Evolutionary conservation across 2,113 vertebrate species (phyloP).

Genomic region (Pterocles gutturalis): DNA sequence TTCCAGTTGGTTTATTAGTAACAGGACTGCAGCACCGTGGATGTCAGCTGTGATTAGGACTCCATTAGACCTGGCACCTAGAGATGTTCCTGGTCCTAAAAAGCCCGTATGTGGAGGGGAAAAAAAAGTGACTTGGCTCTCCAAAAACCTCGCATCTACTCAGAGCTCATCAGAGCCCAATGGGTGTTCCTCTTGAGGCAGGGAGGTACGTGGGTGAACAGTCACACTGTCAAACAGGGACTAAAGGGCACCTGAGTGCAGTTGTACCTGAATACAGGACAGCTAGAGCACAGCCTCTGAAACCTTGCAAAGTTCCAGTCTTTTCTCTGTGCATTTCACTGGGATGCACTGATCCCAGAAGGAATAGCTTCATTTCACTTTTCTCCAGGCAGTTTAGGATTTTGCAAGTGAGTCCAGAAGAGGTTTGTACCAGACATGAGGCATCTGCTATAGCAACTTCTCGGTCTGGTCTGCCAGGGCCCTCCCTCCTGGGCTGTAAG

Average conservation of each 20-base stretch:
- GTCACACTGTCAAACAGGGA: not conserved
- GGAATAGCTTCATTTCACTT: not conserved
- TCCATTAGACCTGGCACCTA: not conserved
- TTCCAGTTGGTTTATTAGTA: not conserved
- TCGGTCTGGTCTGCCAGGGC: not conserved
- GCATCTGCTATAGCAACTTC: not conserved
- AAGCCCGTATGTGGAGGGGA: not conserved
- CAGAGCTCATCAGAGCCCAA: not conserved
- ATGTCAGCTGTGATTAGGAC: not conserved
- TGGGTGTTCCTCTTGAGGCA: rapidly evolving
- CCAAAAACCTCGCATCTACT: not conserved
- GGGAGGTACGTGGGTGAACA: not conserved
- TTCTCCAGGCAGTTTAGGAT: not conserved
- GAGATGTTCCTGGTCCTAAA: not conserved
- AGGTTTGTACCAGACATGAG: not conserved
- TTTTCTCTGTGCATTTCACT: not conserved
- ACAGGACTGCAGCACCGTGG: not conserved
- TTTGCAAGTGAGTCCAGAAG: not conserved
- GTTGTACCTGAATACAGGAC: not conserved
- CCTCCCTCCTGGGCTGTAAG: not conserved
- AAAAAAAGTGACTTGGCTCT: not conserved
- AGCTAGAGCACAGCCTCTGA: not conserved
- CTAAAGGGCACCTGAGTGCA: not conserved
- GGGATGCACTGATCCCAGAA: too few relatives aligned
- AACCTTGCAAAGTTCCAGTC: not conserved